Conservation (phyloP, 2,888 invertebrate genomes). For the Eilema caniola region DNA sequence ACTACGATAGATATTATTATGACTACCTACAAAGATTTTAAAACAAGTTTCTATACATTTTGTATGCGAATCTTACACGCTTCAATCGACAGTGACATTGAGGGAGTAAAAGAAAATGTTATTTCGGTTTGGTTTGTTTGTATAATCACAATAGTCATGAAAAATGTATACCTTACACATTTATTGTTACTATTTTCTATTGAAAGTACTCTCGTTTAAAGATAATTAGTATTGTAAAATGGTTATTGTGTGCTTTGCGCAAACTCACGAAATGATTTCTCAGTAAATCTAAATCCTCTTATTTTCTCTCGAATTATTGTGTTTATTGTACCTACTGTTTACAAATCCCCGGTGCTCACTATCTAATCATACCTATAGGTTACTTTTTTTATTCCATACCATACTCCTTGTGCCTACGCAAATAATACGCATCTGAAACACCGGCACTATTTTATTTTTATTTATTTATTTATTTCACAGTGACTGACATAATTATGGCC, state of each 20-base stretch:
- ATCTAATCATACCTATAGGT: neutral
- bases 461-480: too few species aligned
- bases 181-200: slow-evolving; percentile 29
- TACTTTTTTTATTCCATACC: too few species aligned
- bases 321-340: neutral
- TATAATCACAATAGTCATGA: slow-evolving; percentile 36
- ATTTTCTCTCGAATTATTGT: neutral
- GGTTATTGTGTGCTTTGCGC: neutral
- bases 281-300: neutral
- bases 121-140: slow-evolving; percentile 49
- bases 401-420: too few species aligned
- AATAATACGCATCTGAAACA: too few species aligned
- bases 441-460: too few species aligned
- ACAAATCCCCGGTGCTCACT: neutral
- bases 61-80: slow-evolving; percentile 34
- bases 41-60: slow-evolving; percentile 35
- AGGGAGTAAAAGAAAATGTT: slow-evolving; percentile 47
- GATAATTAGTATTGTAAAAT: neutral
- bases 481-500: neutral
- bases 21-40: slow-evolving; percentile 27
- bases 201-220: neutral
- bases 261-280: neutral
- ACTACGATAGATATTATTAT: neutral
- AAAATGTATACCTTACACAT: slow-evolving; percentile 29
- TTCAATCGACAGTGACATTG: slow-evolving; percentile 50